These are phyloP conservation scores for Epizoanthus fatuus DNA, from an alignment of 92 coral and sea anemone genomes.

Conservation along the genomic window DNA sequence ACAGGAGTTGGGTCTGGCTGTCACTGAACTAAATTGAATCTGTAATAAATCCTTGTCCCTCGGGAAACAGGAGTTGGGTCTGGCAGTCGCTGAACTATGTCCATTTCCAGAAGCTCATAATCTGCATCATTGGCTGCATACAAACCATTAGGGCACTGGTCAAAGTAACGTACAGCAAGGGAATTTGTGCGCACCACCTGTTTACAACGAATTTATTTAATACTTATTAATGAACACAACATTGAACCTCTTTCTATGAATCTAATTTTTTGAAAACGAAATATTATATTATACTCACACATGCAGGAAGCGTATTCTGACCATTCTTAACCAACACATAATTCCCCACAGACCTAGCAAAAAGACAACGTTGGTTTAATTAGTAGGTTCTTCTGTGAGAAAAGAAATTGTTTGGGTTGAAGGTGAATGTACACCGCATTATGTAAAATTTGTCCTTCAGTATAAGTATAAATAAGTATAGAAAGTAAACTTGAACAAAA, in stretches of 20 bases:
- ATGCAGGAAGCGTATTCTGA: slow-evolving; percentile 40
- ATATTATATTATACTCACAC: slow-evolving; percentile 37
- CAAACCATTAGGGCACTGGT: slow-evolving; percentile 30
- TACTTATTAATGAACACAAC: slow-evolving; percentile 30
- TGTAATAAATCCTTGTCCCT: slow-evolving; percentile 39
- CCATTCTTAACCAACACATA: slow-evolving; percentile 39
- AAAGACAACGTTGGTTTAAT: slow-evolving; percentile 21
- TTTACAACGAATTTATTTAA: slow-evolving; percentile 7
- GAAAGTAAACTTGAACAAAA: slow-evolving; percentile 42
- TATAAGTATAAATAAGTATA: slow-evolving; percentile 36
- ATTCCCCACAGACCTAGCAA: slow-evolving; percentile 38
- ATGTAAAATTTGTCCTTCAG: slow-evolving; percentile 35
- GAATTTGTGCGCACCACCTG: slow-evolving; percentile 52
- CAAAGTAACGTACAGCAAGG: slow-evolving; percentile 52
- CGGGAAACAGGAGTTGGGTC: slow-evolving; percentile 42
- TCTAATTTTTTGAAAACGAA: slow-evolving; percentile 23
- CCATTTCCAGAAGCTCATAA: slow-evolving; percentile 44
- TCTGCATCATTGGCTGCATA: slow-evolving; percentile 47
- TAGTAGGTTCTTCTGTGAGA: slow-evolving; percentile 36
- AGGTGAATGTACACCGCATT: slow-evolving; percentile 30
- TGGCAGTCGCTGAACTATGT: slow-evolving; percentile 32
- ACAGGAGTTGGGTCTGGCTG: slow-evolving; percentile 40
- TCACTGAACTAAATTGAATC: slow-evolving; percentile 30
- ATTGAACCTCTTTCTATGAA: slow-evolving; percentile 41
- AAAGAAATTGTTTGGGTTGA: slow-evolving; percentile 37